These are phyloP conservation scores for Nasonia longicornis DNA, from an alignment of 1,140 invertebrate species.

Conservation along the genomic window DNA sequence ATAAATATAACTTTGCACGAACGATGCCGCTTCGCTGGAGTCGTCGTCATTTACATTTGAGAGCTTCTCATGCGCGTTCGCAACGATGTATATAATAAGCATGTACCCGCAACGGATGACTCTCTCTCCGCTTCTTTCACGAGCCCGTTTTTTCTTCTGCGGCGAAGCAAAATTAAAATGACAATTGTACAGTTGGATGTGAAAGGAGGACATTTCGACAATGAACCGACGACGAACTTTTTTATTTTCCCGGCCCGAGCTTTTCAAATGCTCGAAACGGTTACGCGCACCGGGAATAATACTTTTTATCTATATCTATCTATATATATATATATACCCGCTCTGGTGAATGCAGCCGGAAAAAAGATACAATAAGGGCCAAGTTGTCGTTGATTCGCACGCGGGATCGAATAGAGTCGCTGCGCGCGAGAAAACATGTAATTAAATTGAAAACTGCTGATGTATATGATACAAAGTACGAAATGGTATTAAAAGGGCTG, in stretches of 20 bases:
- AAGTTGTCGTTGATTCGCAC: no score
- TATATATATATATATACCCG: no score
- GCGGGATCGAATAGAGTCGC: no score
- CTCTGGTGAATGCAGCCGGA: background rate
- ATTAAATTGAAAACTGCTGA: no score
- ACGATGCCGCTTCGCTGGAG: no score
- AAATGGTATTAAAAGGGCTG: no score
- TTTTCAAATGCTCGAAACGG: background rate
- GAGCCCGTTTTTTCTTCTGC: background rate
- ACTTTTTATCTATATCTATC: background rate
- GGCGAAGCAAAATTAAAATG: slow-evolving; percentile 4
- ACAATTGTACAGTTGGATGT: slow-evolving; percentile 14
- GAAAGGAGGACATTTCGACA: slow-evolving; percentile 12
- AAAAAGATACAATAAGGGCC: background rate
- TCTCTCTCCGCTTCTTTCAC: background rate
- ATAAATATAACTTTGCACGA: no score
- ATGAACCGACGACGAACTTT: background rate
- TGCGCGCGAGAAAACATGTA: no score
- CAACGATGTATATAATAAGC: background rate
- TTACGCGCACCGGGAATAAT: background rate
- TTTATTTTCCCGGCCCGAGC: background rate
- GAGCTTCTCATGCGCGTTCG: no score
- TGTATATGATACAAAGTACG: no score
- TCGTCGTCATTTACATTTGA: no score
- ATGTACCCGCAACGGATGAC: background rate